These are phyloP conservation scores for Parazoanthus darwini DNA, from an alignment of 92 coral and sea anemone genomes.

Conservation along the genomic window DNA sequence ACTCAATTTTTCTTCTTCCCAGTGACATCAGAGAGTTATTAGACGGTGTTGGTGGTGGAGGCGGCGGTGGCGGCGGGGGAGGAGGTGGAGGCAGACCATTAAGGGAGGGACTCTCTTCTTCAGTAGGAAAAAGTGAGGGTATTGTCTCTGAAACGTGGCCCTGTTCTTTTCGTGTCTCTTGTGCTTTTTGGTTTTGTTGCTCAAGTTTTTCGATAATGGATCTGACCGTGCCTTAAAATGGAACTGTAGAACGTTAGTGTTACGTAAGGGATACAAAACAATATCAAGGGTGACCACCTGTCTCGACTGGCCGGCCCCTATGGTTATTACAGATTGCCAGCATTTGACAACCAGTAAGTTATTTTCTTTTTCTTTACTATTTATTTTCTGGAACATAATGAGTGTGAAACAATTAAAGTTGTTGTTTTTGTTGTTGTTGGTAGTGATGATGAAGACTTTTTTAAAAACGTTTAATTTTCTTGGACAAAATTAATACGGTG, in stretches of 20 bases:
- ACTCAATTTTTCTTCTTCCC: slow-evolving; percentile 48
- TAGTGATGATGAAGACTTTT: too few relatives aligned
- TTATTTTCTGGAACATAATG: too few relatives aligned
- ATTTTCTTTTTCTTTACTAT: too few relatives aligned
- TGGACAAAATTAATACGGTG: too few relatives aligned
- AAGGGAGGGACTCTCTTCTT: background rate
- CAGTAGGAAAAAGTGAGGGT: background rate
- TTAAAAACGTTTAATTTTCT: too few relatives aligned
- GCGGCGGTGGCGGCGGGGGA: slow-evolving; percentile 60
- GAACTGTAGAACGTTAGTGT: background rate
- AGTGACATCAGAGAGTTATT: slow-evolving; percentile 60
- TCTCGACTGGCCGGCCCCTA: too few relatives aligned
- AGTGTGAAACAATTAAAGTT: too few relatives aligned
- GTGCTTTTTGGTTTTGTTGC: background rate
- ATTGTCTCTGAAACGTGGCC: background rate
- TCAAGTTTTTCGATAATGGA: slow-evolving; percentile 26
- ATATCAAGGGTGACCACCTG: too few relatives aligned
- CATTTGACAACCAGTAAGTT: too few relatives aligned
- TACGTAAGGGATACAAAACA: too few relatives aligned
- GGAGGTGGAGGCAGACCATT: background rate
- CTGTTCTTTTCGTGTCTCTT: slow-evolving; percentile 14
- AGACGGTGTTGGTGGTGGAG: slow-evolving; percentile 68
- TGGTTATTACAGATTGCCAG: too few relatives aligned
- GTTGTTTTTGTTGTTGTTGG: too few relatives aligned
- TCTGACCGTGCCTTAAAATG: slow-evolving; percentile 29